A percentile compares a stretch with the other conserved stretches of the same genome.
These are phyloP conservation scores for Crotophaga sulcirostris DNA, from an alignment of 2,113 vertebrate species.

Conservation along the genomic window DNA sequence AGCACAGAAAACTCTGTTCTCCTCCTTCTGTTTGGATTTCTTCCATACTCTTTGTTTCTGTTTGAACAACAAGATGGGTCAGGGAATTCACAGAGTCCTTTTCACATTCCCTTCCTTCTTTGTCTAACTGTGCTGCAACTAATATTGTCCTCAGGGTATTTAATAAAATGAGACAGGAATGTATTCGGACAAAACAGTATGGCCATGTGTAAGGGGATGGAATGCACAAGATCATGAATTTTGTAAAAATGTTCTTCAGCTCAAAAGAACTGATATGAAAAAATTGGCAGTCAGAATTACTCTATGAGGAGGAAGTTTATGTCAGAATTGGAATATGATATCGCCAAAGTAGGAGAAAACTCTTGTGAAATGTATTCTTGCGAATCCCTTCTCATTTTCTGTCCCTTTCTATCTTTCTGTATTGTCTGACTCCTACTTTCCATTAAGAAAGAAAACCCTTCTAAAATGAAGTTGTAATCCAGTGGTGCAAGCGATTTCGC, in stretches of 20 bases:
- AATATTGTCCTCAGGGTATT: neutral
- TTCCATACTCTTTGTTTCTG: constrained; percentile 31
- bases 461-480: neutral
- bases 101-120: constrained; percentile 5
- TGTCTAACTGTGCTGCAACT: neutral
- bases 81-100: constrained; percentile 29
- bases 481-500: neutral
- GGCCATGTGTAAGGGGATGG: neutral
- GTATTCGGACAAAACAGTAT: neutral
- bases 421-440: neutral
- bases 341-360: neutral
- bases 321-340: neutral
- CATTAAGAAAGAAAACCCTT: neutral
- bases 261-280: neutral
- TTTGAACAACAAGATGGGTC: constrained; percentile 1
- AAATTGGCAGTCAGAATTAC: neutral
- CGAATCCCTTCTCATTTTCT: neutral
- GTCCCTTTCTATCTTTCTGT: neutral
- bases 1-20: neutral
- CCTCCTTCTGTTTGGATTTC: constrained; percentile 23
- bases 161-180: neutral
- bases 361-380: neutral
- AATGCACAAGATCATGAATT: neutral
- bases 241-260: neutral
- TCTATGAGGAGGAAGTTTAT: neutral